Evolutionary conservation across 2,888 invertebrate genomes (phyloP), one percentile per base, ranked within the genome.

Genomic region (Beris chalybata): DNA sequence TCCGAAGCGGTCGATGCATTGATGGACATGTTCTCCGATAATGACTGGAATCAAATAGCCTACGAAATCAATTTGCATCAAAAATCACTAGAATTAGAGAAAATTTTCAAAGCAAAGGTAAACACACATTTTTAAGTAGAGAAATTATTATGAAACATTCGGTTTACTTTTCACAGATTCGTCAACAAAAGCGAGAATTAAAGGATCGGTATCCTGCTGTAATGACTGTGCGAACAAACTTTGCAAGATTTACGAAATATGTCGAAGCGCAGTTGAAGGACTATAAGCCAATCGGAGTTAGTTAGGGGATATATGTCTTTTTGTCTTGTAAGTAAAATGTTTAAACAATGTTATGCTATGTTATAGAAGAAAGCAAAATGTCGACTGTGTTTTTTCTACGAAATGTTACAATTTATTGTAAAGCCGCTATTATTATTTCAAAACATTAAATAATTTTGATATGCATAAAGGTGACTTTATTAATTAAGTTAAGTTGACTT

Each of bases 11-110:
- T 91, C 47, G 92, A 92, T 75, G 86, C 89, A 0, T 75, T 91
- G 31, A 89, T 91, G 79, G 92, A 92, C 75, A 84, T 92, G 71
- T 92, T 89, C 78, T 85, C 89, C 0, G 90, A 91, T 74, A 91
- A 92, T 74, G 88, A 89, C 74, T 87, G 89, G 65, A 88, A 91
- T 76, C 74, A 75, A 22, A 78, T 90, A 67, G 87, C 89, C 1
- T 81, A 81, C 68, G 87, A 88, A 74, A 82, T 90, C 13, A 83
- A 85, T 70, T 82, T 91, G 58, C 83, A 87, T 3, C 84, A 85
- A n/a, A 87, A 85, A 74, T 78, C 91, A 13, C 79, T 82, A 44
- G 74, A 79, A 12, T 72, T 91, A 30, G 80, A 84, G 43, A 87
- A 89, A 32, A 77, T 82, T 66, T 83, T 91, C 67, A 89, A 86